Evolutionary conservation across 64 coral and sea anemone species (phyloP), one percentile per base, ranked within the genome.

Genomic region (Pachyseris speciosa): DNA sequence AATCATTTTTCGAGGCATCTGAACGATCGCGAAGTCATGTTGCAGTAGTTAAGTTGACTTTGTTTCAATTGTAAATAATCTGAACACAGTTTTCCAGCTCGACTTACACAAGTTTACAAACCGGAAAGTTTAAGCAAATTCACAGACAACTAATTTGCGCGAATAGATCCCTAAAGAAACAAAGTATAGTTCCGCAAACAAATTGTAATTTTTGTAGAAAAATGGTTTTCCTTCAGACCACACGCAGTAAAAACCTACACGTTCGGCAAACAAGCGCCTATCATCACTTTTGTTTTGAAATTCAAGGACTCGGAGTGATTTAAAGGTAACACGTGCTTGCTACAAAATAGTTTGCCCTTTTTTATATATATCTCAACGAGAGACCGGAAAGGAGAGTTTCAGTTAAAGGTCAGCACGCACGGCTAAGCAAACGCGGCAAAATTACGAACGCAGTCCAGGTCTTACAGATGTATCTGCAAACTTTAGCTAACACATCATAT

Each of bases 141-240:
- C 13, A 39, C 12, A 39, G 36, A 71, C 33, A 20, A 2, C 0
- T 5, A 2, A 22, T 20, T 40, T 6, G 20, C 17, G 16, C 15
- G 64, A 67, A 67, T 67, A 5, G 28, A 27, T 4, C 34, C 33
- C 2, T 17, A 71, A 71, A 37, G 17, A 71, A 71, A 71, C 34
- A 71, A 71, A 71, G 15, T 13, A 7, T 6, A 71, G 34, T 71
- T 71, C 37, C 37, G 39, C 22, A 38, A 71, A 71, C 67, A 71
- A 71, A 15, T 42, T 17, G 67, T 71, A 38, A 19, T 32, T 57
- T 57, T 71, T 71, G 4, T 3, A 2, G 17, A 39, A 22, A 71
- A 71, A 71, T 71, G 16, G 44, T 31, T 81, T 81, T 81, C 36
- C 20, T 11, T 2, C 24, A 61, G 77, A 81, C 77, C 77, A 81